Evolutionary conservation across 1,140 invertebrate genomes (phyloP).

Genomic region (Camponotus vicinus): DNA sequence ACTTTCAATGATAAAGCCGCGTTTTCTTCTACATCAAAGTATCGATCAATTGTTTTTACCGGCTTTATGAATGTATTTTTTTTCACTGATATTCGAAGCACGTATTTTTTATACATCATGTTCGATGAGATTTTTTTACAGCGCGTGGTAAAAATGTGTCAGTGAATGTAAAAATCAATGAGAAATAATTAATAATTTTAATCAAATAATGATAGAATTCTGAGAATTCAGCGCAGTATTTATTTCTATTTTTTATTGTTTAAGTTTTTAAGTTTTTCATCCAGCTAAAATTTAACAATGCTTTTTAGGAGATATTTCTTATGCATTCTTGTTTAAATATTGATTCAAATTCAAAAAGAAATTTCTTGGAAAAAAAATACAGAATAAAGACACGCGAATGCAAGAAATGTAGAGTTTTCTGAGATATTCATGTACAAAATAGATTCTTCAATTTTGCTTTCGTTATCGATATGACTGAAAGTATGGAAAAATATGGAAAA

Average conservation of each 20-base stretch:
- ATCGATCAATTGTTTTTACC: conserved; percentile 3
- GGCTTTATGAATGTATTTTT: background rate
- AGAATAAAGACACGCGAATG: background rate
- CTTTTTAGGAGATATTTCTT: background rate
- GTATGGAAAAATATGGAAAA: background rate
- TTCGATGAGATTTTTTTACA: background rate
- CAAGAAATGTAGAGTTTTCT: background rate
- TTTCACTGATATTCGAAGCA: background rate
- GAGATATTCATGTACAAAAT: background rate
- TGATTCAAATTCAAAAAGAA: background rate
- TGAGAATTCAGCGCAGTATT: background rate
- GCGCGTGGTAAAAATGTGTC: background rate
- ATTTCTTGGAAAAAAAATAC: background rate
- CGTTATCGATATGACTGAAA: background rate
- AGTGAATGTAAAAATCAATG: background rate
- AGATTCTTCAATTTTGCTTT: background rate
- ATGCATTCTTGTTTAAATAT: background rate
- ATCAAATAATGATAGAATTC: background rate
- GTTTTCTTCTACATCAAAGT: conserved; percentile 1
- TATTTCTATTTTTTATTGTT: too few species aligned
- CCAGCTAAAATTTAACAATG: too few species aligned
- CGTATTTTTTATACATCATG: background rate
- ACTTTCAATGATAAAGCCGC: conserved; percentile 9
- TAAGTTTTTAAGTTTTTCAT: too few species aligned
- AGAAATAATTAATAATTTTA: background rate